Conservation (phyloP, 2,113 vertebrate genomes). For the Limanda limanda region DNA sequence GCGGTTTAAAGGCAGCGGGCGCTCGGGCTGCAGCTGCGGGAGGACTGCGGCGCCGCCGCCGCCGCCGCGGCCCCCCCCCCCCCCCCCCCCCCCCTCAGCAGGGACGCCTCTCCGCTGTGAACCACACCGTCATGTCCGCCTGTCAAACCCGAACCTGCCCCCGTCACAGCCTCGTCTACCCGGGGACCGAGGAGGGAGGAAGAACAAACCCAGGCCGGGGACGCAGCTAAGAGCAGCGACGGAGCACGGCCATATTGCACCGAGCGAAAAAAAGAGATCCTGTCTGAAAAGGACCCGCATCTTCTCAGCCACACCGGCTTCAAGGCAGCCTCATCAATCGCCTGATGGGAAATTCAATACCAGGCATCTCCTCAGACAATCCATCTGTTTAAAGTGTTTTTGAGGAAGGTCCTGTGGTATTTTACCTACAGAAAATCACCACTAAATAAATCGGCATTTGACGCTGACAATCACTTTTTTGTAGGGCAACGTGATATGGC, state of each 20-base stretch:
- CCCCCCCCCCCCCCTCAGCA: slow-evolving; percentile 1
- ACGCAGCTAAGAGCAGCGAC: slow-evolving; percentile 36
- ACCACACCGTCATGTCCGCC: slow-evolving; percentile 37
- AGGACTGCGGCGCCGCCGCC: slow-evolving; percentile 48
- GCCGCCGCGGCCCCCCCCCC: slow-evolving; percentile 2
- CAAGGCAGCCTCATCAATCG: slow-evolving; percentile 65
- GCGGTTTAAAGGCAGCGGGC: slow-evolving; percentile 1
- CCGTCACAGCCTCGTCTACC: slow-evolving; percentile 18
- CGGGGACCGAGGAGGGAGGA: background rate
- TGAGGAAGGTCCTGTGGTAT: too few species aligned
- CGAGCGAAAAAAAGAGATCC: slow-evolving; percentile 31
- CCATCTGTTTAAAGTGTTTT: background rate
- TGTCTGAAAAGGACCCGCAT: slow-evolving; percentile 65
- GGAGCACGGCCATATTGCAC: slow-evolving; percentile 63
- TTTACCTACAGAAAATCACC: too few species aligned
- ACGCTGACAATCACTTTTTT: too few species aligned
- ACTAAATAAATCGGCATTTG: too few species aligned
- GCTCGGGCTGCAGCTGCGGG: slow-evolving; percentile 9
- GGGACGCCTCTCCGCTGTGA: background rate
- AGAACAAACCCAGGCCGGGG: slow-evolving; percentile 5
- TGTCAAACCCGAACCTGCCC: slow-evolving; percentile 15
- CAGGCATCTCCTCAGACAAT: background rate
- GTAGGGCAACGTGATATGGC: too few species aligned
- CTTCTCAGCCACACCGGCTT: slow-evolving; percentile 57
- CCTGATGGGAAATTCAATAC: slow-evolving; percentile 67